Evolutionary conservation across 2,113 vertebrate genomes (phyloP).

Genomic region (Xiphophorus hellerii): DNA sequence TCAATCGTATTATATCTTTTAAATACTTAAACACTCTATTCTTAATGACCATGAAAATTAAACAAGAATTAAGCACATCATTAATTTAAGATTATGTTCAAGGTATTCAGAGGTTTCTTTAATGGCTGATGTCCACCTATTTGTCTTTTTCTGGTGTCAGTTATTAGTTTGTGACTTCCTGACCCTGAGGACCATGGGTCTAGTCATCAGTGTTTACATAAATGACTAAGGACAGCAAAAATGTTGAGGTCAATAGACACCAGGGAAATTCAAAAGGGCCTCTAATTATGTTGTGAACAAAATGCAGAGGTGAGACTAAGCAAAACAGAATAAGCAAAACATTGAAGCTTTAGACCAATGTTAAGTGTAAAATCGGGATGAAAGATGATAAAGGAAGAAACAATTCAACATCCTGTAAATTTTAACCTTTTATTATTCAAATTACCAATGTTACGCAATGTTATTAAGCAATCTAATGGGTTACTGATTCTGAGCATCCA

Average conservation of each 20-base stretch:
- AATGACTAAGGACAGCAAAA: background rate
- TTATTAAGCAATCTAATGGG: background rate
- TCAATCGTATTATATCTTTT: background rate
- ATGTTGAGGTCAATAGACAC: constrained; percentile 21
- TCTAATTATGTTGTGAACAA: constrained; percentile 23
- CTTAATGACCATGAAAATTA: background rate
- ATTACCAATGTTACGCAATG: background rate
- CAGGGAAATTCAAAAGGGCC: background rate
- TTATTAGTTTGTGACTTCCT: constrained; percentile 40
- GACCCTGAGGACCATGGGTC: constrained; percentile 15
- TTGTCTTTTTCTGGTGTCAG: constrained; percentile 14
- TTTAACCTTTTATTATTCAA: background rate
- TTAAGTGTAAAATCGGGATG: background rate
- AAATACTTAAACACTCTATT: constrained; percentile 4
- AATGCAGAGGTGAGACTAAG: background rate
- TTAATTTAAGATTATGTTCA: constrained; percentile 1
- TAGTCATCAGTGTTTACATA: constrained; percentile 3
- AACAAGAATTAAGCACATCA: background rate
- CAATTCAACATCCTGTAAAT: background rate
- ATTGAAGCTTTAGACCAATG: background rate
- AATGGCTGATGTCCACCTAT: constrained; percentile 1
- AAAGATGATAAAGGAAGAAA: background rate
- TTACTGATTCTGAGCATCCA: background rate
- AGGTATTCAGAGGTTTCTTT: background rate
- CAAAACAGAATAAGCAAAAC: background rate